A percentile compares a stretch with the other conserved stretches of the same genome.
Evolutionary conservation across 2,797 vertebrate species (phyloP).

Genomic region (Hydrocynus forskahlii): DNA sequence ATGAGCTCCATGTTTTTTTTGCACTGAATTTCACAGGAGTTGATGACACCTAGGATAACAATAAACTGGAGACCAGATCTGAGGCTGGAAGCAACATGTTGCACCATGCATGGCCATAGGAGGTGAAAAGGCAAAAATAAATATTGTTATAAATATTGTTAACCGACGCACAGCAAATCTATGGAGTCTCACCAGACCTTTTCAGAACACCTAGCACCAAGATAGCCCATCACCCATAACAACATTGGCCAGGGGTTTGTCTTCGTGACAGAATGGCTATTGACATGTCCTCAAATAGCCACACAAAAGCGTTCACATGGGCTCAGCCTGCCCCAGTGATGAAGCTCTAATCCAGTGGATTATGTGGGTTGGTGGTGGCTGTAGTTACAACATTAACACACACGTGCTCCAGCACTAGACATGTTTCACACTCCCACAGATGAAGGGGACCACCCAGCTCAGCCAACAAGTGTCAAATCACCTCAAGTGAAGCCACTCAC

Average conservation of each 20-base stretch:
- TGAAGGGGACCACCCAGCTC: background rate
- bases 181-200: background rate
- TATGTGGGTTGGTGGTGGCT: background rate
- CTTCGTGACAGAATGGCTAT: background rate
- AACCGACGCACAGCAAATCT: slow-evolving; percentile 36
- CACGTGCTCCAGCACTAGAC: slow-evolving; percentile 10
- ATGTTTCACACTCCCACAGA: background rate
- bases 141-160: slow-evolving; percentile 57
- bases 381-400: slow-evolving; percentile 7
- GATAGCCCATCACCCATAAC: slow-evolving; percentile 35
- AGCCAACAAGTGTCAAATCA: background rate
- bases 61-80: background rate
- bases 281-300: background rate
- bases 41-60: background rate
- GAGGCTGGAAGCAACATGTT: background rate
- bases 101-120: background rate
- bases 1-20: slow-evolving; percentile 4
- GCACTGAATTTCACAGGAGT: background rate
- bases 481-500: slow-evolving; percentile 66
- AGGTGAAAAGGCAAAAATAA: slow-evolving; percentile 35
- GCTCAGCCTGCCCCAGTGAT: slow-evolving; percentile 8
- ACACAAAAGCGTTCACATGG: slow-evolving; percentile 27
- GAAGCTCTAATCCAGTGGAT: slow-evolving; percentile 18
- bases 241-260: slow-evolving; percentile 23
- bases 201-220: background rate